A percentile compares a stretch with the other conserved stretches of the same genome.
These are phyloP conservation scores for Drosophila rellima DNA, from an alignment of 2,888 invertebrate genomes.

Conservation along the genomic window DNA sequence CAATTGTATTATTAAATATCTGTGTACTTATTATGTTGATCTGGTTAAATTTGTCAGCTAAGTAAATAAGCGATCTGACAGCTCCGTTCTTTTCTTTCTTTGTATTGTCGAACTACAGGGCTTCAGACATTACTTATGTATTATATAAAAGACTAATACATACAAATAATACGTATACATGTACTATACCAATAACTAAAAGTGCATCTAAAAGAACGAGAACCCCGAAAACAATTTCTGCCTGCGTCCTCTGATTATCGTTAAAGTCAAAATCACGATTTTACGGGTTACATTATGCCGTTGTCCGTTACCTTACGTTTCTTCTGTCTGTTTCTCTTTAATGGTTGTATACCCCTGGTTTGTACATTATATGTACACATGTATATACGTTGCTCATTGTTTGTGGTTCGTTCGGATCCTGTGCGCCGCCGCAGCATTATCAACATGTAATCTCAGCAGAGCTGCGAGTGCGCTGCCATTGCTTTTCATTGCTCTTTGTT, in stretches of 20 bases:
- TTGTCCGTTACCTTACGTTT: slow-evolving; percentile 43
- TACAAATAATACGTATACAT: neutral
- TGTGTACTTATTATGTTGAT: neutral
- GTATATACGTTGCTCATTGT: slow-evolving; percentile 36
- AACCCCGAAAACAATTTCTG: slow-evolving; percentile 30
- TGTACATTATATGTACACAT: slow-evolving; percentile 10
- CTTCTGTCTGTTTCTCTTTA: slow-evolving; percentile 19
- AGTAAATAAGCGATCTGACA: slow-evolving; percentile 33
- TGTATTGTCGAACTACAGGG: slow-evolving; percentile 33
- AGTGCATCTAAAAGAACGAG: slow-evolving; percentile 31
- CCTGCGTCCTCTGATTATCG: slow-evolving; percentile 64
- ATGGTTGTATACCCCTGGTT: slow-evolving; percentile 31
- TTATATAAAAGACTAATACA: neutral
- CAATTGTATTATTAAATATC: neutral
- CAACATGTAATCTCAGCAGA: slow-evolving; percentile 68
- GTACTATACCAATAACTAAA: slow-evolving; percentile 41
- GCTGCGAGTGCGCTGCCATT: slow-evolving; percentile 70
- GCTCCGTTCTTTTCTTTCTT: slow-evolving; percentile 17
- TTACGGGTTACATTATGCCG: slow-evolving; percentile 50
- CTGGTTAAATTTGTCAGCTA: neutral
- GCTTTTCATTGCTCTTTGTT: slow-evolving; percentile 53
- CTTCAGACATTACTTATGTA: slow-evolving; percentile 15
- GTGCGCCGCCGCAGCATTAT: slow-evolving; percentile 71
- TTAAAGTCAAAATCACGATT: slow-evolving; percentile 77
- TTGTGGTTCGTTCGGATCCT: slow-evolving; percentile 54